Evolutionary conservation across 2,888 invertebrate species (phyloP), one percentile per base, ranked within the genome.

Genomic region (Sinohyriopsis cumingii): DNA sequence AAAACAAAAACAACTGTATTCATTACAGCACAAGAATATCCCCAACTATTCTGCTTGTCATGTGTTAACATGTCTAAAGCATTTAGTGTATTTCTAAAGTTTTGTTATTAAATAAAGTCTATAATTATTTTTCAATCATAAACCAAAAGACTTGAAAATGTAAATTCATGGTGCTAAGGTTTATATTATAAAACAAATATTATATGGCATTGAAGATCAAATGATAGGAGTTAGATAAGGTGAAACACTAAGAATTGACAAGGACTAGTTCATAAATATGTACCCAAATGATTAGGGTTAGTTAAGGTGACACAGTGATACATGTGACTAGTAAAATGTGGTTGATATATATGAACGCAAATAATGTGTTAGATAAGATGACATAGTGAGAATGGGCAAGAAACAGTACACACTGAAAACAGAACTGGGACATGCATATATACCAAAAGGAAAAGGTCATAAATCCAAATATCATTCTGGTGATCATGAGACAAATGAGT

Each of bases 121-220:
- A 33, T 33, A 33, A 1, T 9, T 0, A 9, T 33, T 33, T 33
- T 9, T 33, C 7, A 9, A 9, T 9, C 33, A 33, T 9, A 33
- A 6, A 33, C 33, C 5, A 33, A 33, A 33, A 6, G 33, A 33
- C 6, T 6, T 33, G 33, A 33, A 33, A 33, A 33, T 33, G 33
- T 33, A 33, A 33, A 9, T 33, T 33, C 55, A 65, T 5, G 56
- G 20, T 3, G 19, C 64, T n/a, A 3, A 63, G 28, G 19, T 53
- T 20, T 63, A 28, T 25, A 33, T 63, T 53, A 22, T 9, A 63
- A 61, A 33, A 22, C 18, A 67, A 60, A 24, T 59, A 19, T 59
- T 7, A 55, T 19, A 20, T 22, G 45, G 57, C 6, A 65, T 28
- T 6, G n/a, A 63, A n/a, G 63, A 63, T 2, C 33, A 22, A 22